Percentiles rank a stretch among this genome's conserved stretches.
Conservation (phyloP, 2,797 vertebrate genomes). For the Glossophaga mutica region DNA sequence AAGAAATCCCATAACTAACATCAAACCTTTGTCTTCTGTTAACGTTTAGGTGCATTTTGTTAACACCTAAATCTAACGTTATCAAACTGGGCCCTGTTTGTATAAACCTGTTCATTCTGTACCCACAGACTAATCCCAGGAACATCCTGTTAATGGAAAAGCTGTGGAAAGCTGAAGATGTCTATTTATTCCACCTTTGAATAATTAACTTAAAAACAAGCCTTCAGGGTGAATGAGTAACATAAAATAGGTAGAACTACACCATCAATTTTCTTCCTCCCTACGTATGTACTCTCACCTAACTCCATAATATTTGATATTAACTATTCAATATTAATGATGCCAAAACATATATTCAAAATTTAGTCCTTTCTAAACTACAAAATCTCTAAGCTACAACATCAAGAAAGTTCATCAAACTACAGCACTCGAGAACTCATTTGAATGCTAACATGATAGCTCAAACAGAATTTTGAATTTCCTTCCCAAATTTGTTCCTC, state of each 20-base stretch:
- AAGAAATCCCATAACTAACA: not conserved
- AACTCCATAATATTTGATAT: not conserved
- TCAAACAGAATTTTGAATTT: not conserved
- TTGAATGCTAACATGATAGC: not conserved
- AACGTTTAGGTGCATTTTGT: not conserved
- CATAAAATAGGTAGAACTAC: not conserved
- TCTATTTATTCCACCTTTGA: not conserved
- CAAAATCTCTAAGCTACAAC: not conserved
- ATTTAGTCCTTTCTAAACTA: not conserved
- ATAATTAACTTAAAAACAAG: not conserved
- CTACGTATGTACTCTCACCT: not conserved
- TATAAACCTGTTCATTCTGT: not conserved
- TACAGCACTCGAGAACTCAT: not conserved
- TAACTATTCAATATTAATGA: not conserved
- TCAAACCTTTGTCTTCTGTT: not conserved
- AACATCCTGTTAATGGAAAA: not conserved
- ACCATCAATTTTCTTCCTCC: not conserved
- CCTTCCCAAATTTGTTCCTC: not conserved
- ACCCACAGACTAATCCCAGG: not conserved
- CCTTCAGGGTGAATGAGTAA: not conserved
- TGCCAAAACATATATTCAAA: not conserved
- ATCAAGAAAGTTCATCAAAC: not conserved
- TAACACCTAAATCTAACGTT: not conserved
- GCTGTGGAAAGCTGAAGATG: not conserved
- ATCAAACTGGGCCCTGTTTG: not conserved